Conservation (phyloP, 2,797 vertebrate species). For the Acanthurus leucopareius region DNA sequence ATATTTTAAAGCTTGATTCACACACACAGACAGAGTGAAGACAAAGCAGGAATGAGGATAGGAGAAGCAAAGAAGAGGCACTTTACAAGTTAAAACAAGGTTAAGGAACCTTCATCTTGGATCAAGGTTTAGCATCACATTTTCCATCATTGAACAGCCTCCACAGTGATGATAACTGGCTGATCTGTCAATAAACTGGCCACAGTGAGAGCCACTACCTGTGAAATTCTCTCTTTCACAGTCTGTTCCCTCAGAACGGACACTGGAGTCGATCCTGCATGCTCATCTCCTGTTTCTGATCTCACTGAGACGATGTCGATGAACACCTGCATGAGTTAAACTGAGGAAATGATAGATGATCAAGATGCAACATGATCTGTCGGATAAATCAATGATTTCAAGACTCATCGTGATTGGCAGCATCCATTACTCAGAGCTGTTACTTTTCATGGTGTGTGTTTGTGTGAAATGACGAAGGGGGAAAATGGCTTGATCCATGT, state of each 20-base stretch:
- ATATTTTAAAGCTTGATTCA: constrained; percentile 37
- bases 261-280: constrained; percentile 4
- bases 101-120: constrained; percentile 23
- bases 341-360: constrained; percentile 24
- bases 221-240: constrained; percentile 11
- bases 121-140: constrained; percentile 37
- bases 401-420: constrained; percentile 32
- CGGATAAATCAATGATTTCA: constrained; percentile 45
- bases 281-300: constrained; percentile 26
- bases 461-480: constrained; percentile 44
- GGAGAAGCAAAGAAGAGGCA: constrained; percentile 69
- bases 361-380: constrained; percentile 31
- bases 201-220: constrained; percentile 5
- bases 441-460: constrained; percentile 36
- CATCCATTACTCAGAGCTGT: constrained; percentile 29
- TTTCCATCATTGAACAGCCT: constrained; percentile 35
- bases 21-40: constrained; percentile 22
- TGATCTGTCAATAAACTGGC: constrained; percentile 21
- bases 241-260: not conserved
- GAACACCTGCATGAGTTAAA: constrained; percentile 38
- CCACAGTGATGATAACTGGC: constrained; percentile 10
- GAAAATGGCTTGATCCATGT: constrained; percentile 70
- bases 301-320: constrained; percentile 31
- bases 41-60: constrained; percentile 39
- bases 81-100: constrained; percentile 62